A percentile compares a stretch with the other conserved stretches of the same genome.
These are phyloP conservation scores for Venusia cambrica DNA, from an alignment of 2,888 invertebrate species.

Conservation along the genomic window DNA sequence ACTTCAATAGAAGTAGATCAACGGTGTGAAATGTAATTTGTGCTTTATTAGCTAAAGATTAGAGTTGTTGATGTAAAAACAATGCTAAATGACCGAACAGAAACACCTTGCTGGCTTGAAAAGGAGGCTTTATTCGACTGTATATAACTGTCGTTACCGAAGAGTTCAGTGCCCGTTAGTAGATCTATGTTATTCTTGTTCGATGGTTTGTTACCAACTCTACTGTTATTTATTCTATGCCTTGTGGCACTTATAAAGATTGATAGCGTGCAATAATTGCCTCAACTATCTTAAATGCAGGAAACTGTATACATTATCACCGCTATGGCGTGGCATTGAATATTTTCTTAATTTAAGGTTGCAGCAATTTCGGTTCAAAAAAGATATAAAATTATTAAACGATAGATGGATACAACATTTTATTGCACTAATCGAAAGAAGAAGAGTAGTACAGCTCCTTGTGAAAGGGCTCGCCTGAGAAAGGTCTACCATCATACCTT, in stretches of 20 bases:
- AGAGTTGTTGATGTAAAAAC: too few relatives aligned
- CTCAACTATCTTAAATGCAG: slow-evolving; percentile 27
- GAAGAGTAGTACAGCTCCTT: too few relatives aligned
- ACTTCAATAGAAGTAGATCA: slow-evolving; percentile 5
- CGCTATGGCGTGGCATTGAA: slow-evolving; percentile 26
- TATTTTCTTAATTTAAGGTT: slow-evolving; percentile 25
- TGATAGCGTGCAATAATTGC: slow-evolving; percentile 18
- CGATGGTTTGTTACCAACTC: too few relatives aligned
- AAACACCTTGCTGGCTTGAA: slow-evolving; percentile 11
- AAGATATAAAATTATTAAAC: too few relatives aligned
- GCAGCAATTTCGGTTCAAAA: slow-evolving; percentile 13
- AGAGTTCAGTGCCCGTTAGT: slow-evolving; percentile 34
- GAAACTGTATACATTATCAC: slow-evolving; percentile 21
- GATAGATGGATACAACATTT: too few relatives aligned
- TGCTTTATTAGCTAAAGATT: background rate
- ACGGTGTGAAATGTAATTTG: slow-evolving; percentile 9
- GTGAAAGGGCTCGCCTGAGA: too few relatives aligned
- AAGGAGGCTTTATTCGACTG: slow-evolving; percentile 23
- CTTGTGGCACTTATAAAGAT: slow-evolving; percentile 18
- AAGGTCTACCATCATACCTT: too few relatives aligned
- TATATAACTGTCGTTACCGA: slow-evolving; percentile 25
- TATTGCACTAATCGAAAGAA: too few relatives aligned
- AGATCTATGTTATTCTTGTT: too few relatives aligned
- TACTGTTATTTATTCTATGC: too few relatives aligned
- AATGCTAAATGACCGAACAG: slow-evolving; percentile 23